Conservation (phyloP, 1,140 invertebrate genomes). For the Galendromus occidentalis region DNA sequence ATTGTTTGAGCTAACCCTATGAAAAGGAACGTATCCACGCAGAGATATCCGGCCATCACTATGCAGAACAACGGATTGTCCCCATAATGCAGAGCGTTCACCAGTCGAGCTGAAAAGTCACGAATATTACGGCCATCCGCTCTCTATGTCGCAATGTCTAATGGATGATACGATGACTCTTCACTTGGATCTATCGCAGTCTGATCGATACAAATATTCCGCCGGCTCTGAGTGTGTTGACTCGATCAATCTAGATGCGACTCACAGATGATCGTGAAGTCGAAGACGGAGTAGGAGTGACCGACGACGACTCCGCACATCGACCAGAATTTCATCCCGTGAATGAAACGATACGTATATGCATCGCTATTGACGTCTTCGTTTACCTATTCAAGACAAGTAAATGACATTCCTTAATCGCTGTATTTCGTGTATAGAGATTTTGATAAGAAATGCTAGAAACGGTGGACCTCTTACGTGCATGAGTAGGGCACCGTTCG, state of each 20-base stretch:
- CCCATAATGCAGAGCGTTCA: not conserved
- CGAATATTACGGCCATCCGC: not conserved
- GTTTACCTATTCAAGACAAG: not conserved
- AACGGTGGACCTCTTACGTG: no score
- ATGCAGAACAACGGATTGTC: not conserved
- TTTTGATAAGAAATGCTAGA: no score
- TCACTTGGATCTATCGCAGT: no score
- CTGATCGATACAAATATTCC: no score
- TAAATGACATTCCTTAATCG: no score
- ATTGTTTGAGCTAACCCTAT: not conserved
- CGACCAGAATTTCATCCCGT: not conserved
- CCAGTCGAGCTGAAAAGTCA: not conserved
- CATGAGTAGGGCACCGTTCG: no score
- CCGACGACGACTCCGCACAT: not conserved
- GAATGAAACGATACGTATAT: constrained; percentile 1
- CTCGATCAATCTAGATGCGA: not conserved
- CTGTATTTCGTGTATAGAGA: no score
- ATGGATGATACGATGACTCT: no score
- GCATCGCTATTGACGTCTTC: not conserved
- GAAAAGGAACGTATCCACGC: constrained; percentile 4
- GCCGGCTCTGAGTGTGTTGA: no score
- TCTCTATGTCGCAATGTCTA: no score
- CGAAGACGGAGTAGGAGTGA: not conserved
- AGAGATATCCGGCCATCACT: not conserved
- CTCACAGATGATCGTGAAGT: not conserved